Evolutionary conservation across 37 sponge, comb jelly and placozoan species (phyloP), one percentile per base, ranked within the genome.

Genomic region (Mnemiopsis leidyi): DNA sequence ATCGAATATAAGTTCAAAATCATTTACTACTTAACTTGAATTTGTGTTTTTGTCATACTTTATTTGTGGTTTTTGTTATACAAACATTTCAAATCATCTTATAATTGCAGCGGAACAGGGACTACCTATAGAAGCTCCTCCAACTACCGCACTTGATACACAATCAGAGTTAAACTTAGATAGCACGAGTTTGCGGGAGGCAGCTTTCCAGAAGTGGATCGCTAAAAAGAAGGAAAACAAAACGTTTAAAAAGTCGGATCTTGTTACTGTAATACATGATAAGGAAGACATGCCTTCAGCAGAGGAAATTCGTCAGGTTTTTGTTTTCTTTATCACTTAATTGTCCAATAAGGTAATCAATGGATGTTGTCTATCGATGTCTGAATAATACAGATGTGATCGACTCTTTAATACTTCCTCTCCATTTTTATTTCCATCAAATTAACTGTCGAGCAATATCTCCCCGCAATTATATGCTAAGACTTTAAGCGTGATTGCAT

Each of bases 221-320:
- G 90, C 90, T 13, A 85, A 85, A 28, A 85, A 85, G 29, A 85
- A 85, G 30, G 90, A 85, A 61, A 85, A 85, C 48, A 85, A 85
- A 29, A 85, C 90, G 2, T 85, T 85, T 0, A 85, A 85, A 29
- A 85, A 37, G 48, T 18, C 61, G 2, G 90, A 85, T 85, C 30
- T 85, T 39, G 90, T 85, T 13, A 85, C 90, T 18, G 90, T 85
- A 7, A 85, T 85, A 9, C 32, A 38, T 1, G 90, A 85, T 39
- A 38, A 35, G 28, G 61, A 40, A 3, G 61, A 85, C 23, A 37
- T 13, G 1, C 90, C 90, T 1, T 85, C 90, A 39, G 90, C 90
- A 18, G 48, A 85, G 30, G 29, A 85, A 0, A 85, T 85, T 40
- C 2, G 90, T 23, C 90, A 85, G 90, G 90, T 85, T 39, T 34